Evolutionary conservation across 2,113 vertebrate genomes (phyloP).

Genomic region (Aramus guarauna): DNA sequence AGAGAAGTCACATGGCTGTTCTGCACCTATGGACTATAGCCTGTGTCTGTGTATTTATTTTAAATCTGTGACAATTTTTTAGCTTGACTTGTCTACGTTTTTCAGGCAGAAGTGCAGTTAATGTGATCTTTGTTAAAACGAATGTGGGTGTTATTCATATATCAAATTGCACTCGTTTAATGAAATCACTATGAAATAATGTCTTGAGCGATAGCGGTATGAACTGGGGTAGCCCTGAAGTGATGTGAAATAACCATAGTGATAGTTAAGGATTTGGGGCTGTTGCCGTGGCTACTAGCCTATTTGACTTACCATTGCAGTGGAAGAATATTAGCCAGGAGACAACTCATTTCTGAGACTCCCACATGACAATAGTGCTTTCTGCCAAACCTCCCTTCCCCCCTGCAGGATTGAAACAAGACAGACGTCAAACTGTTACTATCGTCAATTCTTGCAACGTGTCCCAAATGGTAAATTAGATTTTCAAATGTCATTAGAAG

Average conservation of each 20-base stretch:
- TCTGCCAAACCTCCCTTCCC: constrained; percentile 39
- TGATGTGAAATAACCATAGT: constrained; percentile 50
- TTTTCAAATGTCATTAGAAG: constrained; percentile 34
- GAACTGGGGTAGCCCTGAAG: constrained; percentile 42
- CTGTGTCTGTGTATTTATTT: not conserved
- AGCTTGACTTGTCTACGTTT: not conserved
- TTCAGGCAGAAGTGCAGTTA: constrained; percentile 1
- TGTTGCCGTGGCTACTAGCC: constrained; percentile 62
- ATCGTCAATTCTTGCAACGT: not conserved
- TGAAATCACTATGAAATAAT: constrained; percentile 53
- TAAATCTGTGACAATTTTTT: not conserved
- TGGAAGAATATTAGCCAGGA: constrained; percentile 50
- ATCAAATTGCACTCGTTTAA: constrained; percentile 23
- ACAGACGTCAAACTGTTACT: constrained; percentile 61
- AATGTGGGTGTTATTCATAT: constrained; percentile 15
- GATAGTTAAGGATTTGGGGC: constrained; percentile 24
- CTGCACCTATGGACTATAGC: not conserved
- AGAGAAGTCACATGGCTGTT: not conserved
- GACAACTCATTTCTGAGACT: constrained; percentile 57
- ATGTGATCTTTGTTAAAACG: not conserved
- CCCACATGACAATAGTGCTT: constrained; percentile 36
- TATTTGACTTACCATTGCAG: constrained; percentile 47
- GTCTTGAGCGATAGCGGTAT: constrained; percentile 8
- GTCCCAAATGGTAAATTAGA: not conserved
- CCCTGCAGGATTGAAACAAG: not conserved